Conservation (phyloP, 2,113 vertebrate species). For the Boulengeromyrus knoepffleri region DNA sequence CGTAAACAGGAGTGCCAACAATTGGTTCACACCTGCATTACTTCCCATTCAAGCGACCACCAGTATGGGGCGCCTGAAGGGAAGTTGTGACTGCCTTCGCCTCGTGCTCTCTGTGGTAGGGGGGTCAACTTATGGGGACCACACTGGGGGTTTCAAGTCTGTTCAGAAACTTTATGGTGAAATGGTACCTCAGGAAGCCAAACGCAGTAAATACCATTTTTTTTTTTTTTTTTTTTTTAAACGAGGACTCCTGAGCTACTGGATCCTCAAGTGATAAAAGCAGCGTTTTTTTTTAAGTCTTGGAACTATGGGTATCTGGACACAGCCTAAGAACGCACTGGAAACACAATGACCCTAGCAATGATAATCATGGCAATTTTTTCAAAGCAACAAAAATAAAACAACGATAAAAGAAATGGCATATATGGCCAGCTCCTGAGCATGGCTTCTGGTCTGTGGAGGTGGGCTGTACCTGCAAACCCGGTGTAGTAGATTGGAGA, state of each 20-base stretch:
- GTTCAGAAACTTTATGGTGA: conserved; percentile 58
- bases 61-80: conserved; percentile 59
- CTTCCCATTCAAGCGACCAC: conserved; percentile 63
- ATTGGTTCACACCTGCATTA: conserved; percentile 93
- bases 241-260: conserved; percentile 69
- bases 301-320: conserved; percentile 77
- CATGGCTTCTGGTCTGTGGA: conserved; percentile 93
- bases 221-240: conserved; percentile 21
- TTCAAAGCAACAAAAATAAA: conserved; percentile 63
- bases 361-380: conserved; percentile 53
- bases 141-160: conserved; percentile 52
- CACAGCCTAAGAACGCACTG: conserved; percentile 62
- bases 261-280: conserved; percentile 75
- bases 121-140: conserved; percentile 52
- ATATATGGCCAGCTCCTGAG: conserved; percentile 88
- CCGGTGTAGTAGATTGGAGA: conserved; percentile 68
- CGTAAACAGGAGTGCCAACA: conserved; percentile 81
- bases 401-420: conserved; percentile 76
- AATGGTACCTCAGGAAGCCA: conserved; percentile 66
- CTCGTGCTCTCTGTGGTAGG: conserved; percentile 52
- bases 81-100: conserved; percentile 43
- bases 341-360: conserved; percentile 46
- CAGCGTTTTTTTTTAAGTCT: conserved; percentile 81
- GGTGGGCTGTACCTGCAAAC: conserved; percentile 93
- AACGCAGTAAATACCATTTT: conserved; percentile 74